These are phyloP conservation scores for Cephus nigrinus DNA, from an alignment of 2,888 invertebrate genomes.

Conservation along the genomic window DNA sequence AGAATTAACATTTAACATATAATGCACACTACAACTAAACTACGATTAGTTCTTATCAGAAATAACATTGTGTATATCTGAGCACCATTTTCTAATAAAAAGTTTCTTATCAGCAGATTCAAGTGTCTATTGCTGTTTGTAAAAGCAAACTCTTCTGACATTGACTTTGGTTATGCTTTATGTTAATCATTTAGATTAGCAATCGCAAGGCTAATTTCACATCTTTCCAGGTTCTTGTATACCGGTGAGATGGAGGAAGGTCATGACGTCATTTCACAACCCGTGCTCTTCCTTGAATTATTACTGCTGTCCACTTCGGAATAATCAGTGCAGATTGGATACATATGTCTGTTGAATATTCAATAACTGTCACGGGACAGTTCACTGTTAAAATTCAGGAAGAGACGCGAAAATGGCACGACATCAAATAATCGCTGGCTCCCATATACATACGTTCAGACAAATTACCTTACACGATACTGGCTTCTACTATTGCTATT, in stretches of 20 bases:
- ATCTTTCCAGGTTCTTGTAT: not conserved
- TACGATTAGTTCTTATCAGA: not conserved
- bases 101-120: not conserved
- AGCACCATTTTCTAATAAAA: not conserved
- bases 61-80: not conserved
- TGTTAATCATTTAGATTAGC: not conserved
- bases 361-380: conserved; percentile 6
- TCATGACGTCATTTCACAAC: not conserved
- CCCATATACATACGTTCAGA: not conserved
- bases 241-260: not conserved
- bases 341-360: conserved; percentile 16
- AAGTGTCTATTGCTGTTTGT: not conserved
- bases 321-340: conserved; percentile 14
- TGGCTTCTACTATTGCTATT: not conserved
- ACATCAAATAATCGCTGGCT: conserved; percentile 11
- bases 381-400: conserved; percentile 15
- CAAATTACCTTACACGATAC: not conserved
- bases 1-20: not conserved
- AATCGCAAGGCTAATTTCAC: not conserved
- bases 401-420: conserved; percentile 18
- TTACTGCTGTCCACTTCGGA: not conserved
- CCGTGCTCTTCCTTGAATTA: not conserved
- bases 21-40: not conserved
- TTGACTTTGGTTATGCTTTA: not conserved
- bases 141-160: not conserved